Conservation (phyloP, 2,113 vertebrate species). For the Alexandromys fortis region DNA sequence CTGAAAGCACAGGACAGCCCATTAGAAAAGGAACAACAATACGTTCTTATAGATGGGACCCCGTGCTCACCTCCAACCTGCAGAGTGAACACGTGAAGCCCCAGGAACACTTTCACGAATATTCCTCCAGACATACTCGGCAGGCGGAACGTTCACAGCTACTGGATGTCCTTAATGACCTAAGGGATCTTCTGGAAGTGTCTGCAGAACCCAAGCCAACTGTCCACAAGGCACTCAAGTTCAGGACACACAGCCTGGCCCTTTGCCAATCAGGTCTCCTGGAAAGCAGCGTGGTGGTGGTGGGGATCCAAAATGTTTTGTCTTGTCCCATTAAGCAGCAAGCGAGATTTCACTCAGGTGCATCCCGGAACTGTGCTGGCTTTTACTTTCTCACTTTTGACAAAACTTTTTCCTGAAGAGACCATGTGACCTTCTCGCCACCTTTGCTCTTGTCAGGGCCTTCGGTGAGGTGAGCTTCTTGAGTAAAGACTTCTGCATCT, state of each 20-base stretch:
- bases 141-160: fast-evolving
- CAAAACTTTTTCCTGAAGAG: constrained; percentile 56
- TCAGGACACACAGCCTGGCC: fast-evolving
- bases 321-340: fast-evolving
- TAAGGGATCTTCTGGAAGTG: fast-evolving
- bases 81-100: neutral
- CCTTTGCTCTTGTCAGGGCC: constrained; percentile 52
- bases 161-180: neutral
- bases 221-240: neutral
- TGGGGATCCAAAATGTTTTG: neutral
- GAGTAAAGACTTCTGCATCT: constrained; percentile 68
- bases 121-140: neutral
- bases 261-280: fast-evolving
- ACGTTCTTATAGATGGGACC: neutral
- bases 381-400: neutral
- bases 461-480: constrained; percentile 62
- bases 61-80: neutral
- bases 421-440: constrained; percentile 60
- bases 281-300: too few species aligned
- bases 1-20: fast-evolving
- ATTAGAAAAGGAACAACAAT: neutral
- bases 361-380: fast-evolving
- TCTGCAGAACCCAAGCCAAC: neutral
- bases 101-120: neutral
- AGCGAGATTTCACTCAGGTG: too few species aligned